Base-by-base conservation (phyloP, 2,113 vertebrate species). In the Phylloscopus whistleri region DNA sequence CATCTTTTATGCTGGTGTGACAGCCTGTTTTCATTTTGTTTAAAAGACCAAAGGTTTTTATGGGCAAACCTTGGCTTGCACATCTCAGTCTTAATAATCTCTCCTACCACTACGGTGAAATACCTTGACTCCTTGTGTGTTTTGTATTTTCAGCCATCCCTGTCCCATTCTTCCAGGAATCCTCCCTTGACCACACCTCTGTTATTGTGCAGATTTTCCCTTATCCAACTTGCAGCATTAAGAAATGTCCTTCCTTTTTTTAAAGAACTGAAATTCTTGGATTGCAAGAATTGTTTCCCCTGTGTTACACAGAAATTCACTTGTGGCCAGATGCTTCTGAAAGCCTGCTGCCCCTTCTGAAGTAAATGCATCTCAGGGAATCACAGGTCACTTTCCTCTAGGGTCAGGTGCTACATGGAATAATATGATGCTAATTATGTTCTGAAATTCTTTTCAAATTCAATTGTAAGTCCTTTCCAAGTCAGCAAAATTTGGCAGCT, bases 1-100 rank as follows among this genome's bases (percentile, higher is more conserved):
- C 27, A 41, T 81, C 19, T 70, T 90, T 94, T 85, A 78, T 68
- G 11, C 81, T 70, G n/a, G 9, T 79, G 44, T 89, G 62, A 76
- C 58, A 79, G 62, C 74, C 41, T 94, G 66, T 39, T 96, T 93
- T 83, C 60, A 79, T 80, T 90, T 83, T 82, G 46, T 64, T 91
- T 87, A 17, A 79, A 91, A 75, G 62, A 87, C 27, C 69, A 75
- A 74, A 82, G 70, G 28, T 28, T 72, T 88, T 88, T 53, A 49
- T 64, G 31, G 78, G 21, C 70, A 82, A 84, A 60, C 44, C 15
- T 52, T 87, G 70, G 43, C 66, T 87, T 89, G 21, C 24, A 18
- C 31, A 16, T 64, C 30, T 31, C 81, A 87, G 30, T 84, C n/a
- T 94, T 89, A 78, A 78, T 94, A 30, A 74, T 52, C 35, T 84